These are phyloP conservation scores for Cheirogaleus major DNA, from an alignment of 2,797 vertebrate genomes.

Conservation along the genomic window DNA sequence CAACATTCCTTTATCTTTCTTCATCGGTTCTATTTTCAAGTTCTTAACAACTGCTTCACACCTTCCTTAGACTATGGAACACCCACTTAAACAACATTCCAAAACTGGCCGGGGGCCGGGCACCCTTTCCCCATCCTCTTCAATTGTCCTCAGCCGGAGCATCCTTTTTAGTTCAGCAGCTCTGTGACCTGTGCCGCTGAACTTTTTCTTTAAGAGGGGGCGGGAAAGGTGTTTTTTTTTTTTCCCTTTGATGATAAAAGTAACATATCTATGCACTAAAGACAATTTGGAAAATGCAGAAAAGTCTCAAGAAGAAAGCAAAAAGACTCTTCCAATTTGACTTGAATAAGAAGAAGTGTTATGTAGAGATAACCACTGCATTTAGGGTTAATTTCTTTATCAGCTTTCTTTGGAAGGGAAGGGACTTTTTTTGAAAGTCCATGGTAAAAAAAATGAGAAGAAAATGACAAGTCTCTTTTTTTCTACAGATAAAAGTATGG, in stretches of 20 bases:
- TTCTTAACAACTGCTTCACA: constrained; percentile 7
- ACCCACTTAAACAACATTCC: background rate
- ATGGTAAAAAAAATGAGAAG: background rate
- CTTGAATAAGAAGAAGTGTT: background rate
- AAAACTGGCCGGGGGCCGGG: background rate
- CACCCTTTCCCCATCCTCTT: background rate
- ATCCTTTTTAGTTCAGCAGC: background rate
- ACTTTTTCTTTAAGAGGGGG: background rate
- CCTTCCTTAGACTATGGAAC: constrained; percentile 7
- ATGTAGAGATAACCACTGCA: background rate
- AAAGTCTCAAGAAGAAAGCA: constrained; percentile 13
- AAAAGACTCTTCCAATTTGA: background rate
- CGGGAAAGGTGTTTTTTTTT: no score
- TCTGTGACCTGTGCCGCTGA: background rate
- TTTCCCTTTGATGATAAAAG: background rate
- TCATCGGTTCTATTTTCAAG: background rate
- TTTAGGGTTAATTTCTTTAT: background rate
- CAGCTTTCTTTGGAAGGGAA: background rate
- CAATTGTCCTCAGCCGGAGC: background rate
- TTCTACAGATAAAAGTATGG: background rate
- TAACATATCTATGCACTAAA: background rate
- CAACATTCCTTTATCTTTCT: constrained; percentile 1
- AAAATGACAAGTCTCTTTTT: background rate
- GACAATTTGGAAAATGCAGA: constrained; percentile 24
- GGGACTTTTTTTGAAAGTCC: background rate